Percentiles rank a stretch among this genome's conserved stretches.
Evolutionary conservation across 1,140 invertebrate species (phyloP).

Genomic region (Lineus longissimus): DNA sequence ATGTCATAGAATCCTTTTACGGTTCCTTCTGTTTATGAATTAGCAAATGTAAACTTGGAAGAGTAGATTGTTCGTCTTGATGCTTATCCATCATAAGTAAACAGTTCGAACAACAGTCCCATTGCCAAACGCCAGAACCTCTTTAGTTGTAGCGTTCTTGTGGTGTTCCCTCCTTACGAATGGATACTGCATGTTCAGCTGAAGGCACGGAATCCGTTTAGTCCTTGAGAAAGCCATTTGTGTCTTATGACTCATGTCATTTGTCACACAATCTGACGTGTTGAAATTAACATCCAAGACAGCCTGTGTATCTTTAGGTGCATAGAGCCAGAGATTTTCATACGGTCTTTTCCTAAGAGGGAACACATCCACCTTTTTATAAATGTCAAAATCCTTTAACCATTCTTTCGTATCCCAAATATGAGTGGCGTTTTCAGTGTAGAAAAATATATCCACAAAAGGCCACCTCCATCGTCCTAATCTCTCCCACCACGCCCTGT

Average conservation of each 20-base stretch:
- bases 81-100: no score
- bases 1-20: no score
- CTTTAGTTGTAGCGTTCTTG: no score
- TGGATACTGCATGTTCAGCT: no score
- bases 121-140: no score
- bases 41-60: no score
- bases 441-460: conserved; percentile 47
- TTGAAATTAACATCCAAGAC: conserved; percentile 1
- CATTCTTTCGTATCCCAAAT: conserved; percentile 31
- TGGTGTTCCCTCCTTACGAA: no score
- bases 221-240: no score
- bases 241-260: conserved; percentile 15
- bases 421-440: conserved; percentile 35
- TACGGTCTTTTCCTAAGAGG: conserved; percentile 33
- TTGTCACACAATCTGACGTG: conserved; percentile 2
- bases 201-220: no score
- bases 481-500: not conserved
- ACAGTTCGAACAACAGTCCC: no score
- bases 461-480: conserved; percentile 32
- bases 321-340: conserved; percentile 15
- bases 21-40: no score
- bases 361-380: conserved; percentile 31
- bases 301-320: conserved; percentile 9
- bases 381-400: conserved; percentile 26
- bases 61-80: no score